Evolutionary conservation across 2,888 invertebrate species (phyloP).

Genomic region (Andrena dorsata): DNA sequence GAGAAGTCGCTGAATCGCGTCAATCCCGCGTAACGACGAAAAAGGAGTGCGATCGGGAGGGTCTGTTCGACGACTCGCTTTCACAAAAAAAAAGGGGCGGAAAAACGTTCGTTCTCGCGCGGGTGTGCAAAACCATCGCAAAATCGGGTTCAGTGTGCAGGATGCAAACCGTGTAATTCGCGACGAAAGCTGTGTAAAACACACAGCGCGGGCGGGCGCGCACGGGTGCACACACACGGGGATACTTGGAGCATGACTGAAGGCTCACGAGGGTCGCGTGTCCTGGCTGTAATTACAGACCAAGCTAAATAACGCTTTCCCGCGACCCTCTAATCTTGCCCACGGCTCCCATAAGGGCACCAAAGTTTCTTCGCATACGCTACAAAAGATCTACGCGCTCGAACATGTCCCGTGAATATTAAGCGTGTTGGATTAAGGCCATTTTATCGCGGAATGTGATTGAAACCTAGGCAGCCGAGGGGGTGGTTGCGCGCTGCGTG

Average conservation of each 20-base stretch:
- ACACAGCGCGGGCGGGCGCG: neutral
- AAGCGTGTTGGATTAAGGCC: constrained; percentile 41
- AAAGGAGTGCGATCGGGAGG: neutral
- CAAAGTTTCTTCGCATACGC: constrained; percentile 45
- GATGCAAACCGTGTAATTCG: constrained; percentile 20
- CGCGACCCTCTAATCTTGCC: constrained; percentile 49
- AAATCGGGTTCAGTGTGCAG: constrained; percentile 21
- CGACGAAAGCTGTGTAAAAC: constrained; percentile 14
- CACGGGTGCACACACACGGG: too few relatives aligned
- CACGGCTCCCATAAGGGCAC: constrained; percentile 52
- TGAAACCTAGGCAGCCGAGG: constrained; percentile 14
- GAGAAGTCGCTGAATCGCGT: neutral
- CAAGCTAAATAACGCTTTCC: constrained; percentile 56
- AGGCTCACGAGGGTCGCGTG: constrained; percentile 44
- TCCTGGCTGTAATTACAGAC: constrained; percentile 53
- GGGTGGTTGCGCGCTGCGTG: neutral
- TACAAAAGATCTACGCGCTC: constrained; percentile 36
- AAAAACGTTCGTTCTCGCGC: neutral
- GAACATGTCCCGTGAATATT: constrained; percentile 36
- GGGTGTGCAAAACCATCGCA: constrained; percentile 21
- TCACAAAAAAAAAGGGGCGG: neutral
- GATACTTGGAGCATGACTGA: neutral
- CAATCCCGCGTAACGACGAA: neutral
- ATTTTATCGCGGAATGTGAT: constrained; percentile 42
- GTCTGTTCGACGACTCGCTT: constrained; percentile 3